A percentile compares a stretch with the other conserved stretches of the same genome.
Evolutionary conservation across 2,113 vertebrate species (phyloP).

Genomic region (Dipodomys stephensi): DNA sequence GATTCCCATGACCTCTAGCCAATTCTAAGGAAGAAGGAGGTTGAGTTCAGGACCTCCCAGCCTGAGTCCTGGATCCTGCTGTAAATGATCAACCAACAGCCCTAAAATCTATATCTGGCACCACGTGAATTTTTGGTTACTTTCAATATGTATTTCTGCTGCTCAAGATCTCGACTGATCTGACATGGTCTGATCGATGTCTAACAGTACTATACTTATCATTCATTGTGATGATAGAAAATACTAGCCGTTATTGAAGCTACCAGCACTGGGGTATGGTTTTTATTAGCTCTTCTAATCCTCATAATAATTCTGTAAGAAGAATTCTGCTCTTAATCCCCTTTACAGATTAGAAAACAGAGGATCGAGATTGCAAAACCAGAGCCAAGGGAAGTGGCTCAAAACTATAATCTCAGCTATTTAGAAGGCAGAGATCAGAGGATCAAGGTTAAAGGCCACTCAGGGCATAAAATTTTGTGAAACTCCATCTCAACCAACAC

Average conservation of each 20-base stretch:
- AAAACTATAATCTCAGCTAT: too few relatives aligned
- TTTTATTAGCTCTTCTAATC: neutral
- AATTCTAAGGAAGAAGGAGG: neutral
- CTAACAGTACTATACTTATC: neutral
- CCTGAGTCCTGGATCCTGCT: neutral
- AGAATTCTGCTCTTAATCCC: neutral
- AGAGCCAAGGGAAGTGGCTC: too few relatives aligned
- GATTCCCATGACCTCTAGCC: neutral
- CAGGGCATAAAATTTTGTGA: too few relatives aligned
- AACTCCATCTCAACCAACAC: too few relatives aligned
- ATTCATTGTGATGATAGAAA: constrained; percentile 32
- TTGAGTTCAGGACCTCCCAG: neutral
- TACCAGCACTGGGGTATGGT: neutral
- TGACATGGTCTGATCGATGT: neutral
- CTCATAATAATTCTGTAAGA: neutral
- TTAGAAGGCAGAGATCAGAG: too few relatives aligned
- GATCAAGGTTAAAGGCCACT: too few relatives aligned
- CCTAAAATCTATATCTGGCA: neutral
- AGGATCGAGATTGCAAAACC: constrained; percentile 4
- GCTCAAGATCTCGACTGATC: neutral
- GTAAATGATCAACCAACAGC: neutral
- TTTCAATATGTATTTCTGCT: neutral
- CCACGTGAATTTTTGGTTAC: neutral
- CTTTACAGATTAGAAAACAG: neutral
- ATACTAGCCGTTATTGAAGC: constrained; percentile 10